Conservation (phyloP, 2,888 invertebrate species). For the Aelia acuminata region DNA sequence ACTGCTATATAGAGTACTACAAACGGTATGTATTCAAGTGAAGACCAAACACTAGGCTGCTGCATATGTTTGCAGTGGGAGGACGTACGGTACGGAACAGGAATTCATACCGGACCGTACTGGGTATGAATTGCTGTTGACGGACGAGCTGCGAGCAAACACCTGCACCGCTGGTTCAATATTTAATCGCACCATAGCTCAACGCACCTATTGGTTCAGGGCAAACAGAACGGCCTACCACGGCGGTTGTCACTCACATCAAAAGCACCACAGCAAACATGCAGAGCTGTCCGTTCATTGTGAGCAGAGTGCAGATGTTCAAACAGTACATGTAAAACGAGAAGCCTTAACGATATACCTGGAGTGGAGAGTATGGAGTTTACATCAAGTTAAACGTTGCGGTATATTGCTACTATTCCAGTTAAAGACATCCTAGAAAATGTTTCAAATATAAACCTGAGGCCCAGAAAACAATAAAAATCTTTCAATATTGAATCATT, state of each 20-base stretch:
- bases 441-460: no score
- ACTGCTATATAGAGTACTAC: background rate
- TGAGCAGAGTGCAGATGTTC: background rate
- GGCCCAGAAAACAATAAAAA: no score
- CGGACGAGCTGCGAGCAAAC: slow-evolving; percentile 14
- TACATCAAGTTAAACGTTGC: no score
- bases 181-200: slow-evolving; percentile 19
- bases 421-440: no score
- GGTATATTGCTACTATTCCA: no score
- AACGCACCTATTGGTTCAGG: slow-evolving; percentile 26
- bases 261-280: slow-evolving; percentile 1
- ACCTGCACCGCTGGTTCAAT: slow-evolving; percentile 18
- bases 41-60: background rate
- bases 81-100: no score
- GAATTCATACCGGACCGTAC: no score
- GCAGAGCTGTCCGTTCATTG: background rate
- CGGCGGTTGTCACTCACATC: background rate
- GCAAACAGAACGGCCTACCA: background rate
- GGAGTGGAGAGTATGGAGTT: background rate
- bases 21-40: background rate
- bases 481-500: no score
- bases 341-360: background rate
- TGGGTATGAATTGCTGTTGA: slow-evolving; percentile 33
- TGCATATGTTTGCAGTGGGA: background rate
- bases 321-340: background rate